phyloP scores from a whole-genome alignment of 2,888 invertebrate genomes.

The Stictocephala bisonia region DNA sequence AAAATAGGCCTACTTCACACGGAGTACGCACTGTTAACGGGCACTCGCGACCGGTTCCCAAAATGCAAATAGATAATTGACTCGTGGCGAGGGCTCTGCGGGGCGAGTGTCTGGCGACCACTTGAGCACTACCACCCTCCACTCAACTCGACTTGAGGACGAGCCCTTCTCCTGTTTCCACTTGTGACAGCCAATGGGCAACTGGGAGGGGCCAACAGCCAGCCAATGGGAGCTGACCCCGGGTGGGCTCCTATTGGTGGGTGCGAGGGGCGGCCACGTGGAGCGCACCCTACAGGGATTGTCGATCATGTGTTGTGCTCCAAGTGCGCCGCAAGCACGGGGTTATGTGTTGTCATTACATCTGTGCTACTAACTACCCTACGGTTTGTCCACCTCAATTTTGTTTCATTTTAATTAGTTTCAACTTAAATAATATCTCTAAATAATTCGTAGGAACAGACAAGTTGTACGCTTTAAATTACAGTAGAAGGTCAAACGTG shows the following conservation, averaged over 20 bases:
- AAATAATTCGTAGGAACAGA: too few species aligned
- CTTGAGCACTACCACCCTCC: slow-evolving; percentile 43
- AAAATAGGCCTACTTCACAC: too few species aligned
- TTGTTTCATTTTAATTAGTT: too few species aligned
- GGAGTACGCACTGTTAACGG: too few species aligned
- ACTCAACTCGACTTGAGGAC: slow-evolving; percentile 44
- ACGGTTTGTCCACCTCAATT: too few species aligned
- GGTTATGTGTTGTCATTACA: too few species aligned
- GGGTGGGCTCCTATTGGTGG: slow-evolving; percentile 40
- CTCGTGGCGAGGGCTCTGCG: slow-evolving; percentile 6
- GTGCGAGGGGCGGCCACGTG: neutral
- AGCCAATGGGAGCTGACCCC: slow-evolving; percentile 12
- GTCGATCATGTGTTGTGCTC: slow-evolving; percentile 11
- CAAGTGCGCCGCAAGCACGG: neutral
- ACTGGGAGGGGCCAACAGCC: slow-evolving; percentile 30
- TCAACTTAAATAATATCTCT: too few species aligned
- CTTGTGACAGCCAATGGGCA: slow-evolving; percentile 38
- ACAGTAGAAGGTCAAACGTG: too few species aligned
- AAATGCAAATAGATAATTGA: slow-evolving; percentile 45
- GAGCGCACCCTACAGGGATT: slow-evolving; percentile 17
- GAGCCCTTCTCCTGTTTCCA: slow-evolving; percentile 45
- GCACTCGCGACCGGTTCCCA: neutral
- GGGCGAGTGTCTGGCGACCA: slow-evolving; percentile 43
- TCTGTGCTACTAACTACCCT: too few species aligned
- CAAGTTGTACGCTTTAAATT: too few species aligned